Conservation (phyloP, 2,113 vertebrate species). For the Periophthalmodon schlosseri region DNA sequence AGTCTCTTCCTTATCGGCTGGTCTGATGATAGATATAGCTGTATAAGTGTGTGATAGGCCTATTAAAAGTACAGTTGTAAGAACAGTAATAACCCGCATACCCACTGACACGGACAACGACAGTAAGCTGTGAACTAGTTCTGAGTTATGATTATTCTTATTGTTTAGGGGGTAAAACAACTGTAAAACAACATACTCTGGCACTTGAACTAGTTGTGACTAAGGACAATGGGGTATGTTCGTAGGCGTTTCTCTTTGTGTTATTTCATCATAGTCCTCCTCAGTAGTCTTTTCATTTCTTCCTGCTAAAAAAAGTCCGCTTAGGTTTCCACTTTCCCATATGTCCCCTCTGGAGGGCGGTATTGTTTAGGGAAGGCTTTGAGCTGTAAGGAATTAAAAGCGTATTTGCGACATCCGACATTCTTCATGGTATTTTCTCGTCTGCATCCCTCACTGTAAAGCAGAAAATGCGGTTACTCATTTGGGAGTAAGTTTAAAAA, state of each 20-base stretch:
- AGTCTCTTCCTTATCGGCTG: neutral
- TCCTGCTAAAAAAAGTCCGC: slow-evolving; percentile 39
- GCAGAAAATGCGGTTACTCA: slow-evolving; percentile 19
- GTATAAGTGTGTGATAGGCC: slow-evolving; percentile 13
- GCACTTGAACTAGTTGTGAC: slow-evolving; percentile 64
- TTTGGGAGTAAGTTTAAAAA: neutral
- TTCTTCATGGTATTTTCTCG: slow-evolving; percentile 99
- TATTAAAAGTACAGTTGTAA: slow-evolving; percentile 24
- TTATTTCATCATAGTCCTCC: slow-evolving; percentile 23
- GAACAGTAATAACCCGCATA: slow-evolving; percentile 8
- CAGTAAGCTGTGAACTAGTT: slow-evolving; percentile 22
- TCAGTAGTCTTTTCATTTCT: slow-evolving; percentile 31
- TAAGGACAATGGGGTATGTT: slow-evolving; percentile 51
- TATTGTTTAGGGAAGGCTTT: slow-evolving; percentile 99
- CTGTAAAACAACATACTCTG: slow-evolving; percentile 59
- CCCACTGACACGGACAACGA: slow-evolving; percentile 20
- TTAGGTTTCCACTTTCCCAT: slow-evolving; percentile 97
- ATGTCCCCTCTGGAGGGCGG: slow-evolving; percentile 98
- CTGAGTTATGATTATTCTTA: slow-evolving; percentile 33
- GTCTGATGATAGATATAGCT: slow-evolving; percentile 1
- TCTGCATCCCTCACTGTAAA: slow-evolving; percentile 95
- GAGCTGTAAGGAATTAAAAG: slow-evolving; percentile 97
- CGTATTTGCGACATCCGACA: slow-evolving; percentile 99
- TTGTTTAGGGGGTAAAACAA: slow-evolving; percentile 25
- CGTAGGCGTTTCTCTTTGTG: slow-evolving; percentile 44